Percentiles rank a stretch among this genome's conserved stretches.
Evolutionary conservation across 2,797 vertebrate species (phyloP).

Genomic region (Jordanella pulchra): DNA sequence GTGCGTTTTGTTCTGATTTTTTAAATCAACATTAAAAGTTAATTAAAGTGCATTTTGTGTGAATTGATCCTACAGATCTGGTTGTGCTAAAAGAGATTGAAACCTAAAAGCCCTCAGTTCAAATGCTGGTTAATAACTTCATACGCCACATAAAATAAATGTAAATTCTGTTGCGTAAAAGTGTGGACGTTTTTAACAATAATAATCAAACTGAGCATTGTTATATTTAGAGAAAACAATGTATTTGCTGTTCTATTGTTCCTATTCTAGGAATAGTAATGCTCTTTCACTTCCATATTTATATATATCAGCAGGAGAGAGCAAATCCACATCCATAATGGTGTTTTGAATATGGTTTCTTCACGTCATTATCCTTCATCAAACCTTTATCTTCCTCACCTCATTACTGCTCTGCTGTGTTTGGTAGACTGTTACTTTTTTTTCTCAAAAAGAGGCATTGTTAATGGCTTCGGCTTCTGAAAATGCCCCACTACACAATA

Average conservation of each 20-base stretch:
- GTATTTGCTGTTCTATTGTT: conserved; percentile 4
- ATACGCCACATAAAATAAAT: background rate
- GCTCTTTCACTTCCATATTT: background rate
- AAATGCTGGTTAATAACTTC: conserved; percentile 13
- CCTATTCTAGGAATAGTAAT: background rate
- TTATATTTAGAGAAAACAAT: background rate
- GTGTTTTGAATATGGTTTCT: conserved; percentile 38
- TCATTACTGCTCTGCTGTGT: conserved; percentile 46
- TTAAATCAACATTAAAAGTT: too few relatives aligned
- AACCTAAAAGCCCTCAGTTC: background rate
- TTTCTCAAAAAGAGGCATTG: conserved; percentile 19
- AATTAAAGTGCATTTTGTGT: too few relatives aligned
- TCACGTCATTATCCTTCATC: conserved; percentile 53
- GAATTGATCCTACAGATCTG: background rate
- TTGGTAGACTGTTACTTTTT: conserved; percentile 14
- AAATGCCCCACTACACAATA: conserved; percentile 42
- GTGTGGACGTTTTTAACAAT: background rate
- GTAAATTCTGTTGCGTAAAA: conserved; percentile 4
- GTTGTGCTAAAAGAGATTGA: background rate
- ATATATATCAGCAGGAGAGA: background rate
- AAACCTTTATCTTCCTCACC: conserved; percentile 54
- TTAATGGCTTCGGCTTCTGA: conserved; percentile 56
- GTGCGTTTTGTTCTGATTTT: too few relatives aligned
- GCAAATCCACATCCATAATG: conserved; percentile 20
- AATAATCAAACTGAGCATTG: background rate